phyloP scores from a whole-genome alignment of 2,797 vertebrate species.

The Pseudochirops corinnae region DNA sequence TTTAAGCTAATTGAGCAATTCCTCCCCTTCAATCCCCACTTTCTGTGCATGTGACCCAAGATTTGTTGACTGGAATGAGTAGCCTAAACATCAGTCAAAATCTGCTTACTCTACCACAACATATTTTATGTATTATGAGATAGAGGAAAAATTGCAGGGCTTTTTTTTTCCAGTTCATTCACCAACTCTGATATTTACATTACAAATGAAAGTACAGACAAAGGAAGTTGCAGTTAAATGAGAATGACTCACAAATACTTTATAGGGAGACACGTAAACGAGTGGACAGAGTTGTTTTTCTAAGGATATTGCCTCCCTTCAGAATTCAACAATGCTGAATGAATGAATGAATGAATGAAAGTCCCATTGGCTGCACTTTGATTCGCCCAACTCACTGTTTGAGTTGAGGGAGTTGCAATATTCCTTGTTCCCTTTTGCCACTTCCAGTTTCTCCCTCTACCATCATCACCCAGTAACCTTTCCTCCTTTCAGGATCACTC shows the following conservation, averaged over 20 bases:
- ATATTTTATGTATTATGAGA: not conserved
- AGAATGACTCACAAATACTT: not conserved
- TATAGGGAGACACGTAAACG: not conserved
- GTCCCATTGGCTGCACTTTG: not conserved
- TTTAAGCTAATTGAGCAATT: not conserved
- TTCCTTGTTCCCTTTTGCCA: not conserved
- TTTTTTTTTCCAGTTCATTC: constrained; percentile 5
- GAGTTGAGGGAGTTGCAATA: not conserved
- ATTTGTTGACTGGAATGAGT: constrained; percentile 37
- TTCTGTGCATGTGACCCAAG: not conserved
- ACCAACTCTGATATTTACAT: not conserved
- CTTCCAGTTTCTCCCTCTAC: not conserved
- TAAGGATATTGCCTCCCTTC: not conserved
- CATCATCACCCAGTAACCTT: not conserved
- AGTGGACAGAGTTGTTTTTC: not conserved
- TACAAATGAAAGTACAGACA: not conserved
- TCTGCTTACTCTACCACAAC: constrained; percentile 24
- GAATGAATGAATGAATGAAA: not conserved
- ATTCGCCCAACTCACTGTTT: not conserved
- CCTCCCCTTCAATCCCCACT: not conserved
- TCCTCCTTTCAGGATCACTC: not conserved
- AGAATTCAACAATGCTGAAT: not conserved
- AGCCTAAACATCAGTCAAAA: constrained; percentile 19
- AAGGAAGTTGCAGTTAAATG: not conserved
- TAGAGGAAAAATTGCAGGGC: not conserved